These are phyloP conservation scores for Stegodyphus dumicola DNA, from an alignment of 1,140 invertebrate species.

Conservation along the genomic window DNA sequence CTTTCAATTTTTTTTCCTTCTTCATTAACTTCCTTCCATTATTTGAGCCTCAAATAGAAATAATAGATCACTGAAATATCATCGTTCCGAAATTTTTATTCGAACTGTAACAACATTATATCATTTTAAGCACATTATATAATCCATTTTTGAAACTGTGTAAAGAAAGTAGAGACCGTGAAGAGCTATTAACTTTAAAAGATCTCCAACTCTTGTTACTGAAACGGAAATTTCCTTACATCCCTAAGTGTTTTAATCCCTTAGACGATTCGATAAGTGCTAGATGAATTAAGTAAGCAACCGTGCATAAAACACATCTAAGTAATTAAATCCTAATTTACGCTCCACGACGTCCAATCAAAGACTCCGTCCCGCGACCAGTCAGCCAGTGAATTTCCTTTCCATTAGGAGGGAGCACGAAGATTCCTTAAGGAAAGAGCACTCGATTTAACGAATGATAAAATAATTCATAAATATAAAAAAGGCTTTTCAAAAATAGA, in stretches of 20 bases:
- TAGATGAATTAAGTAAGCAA: slow-evolving; percentile 36
- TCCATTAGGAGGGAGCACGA: background rate
- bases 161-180: background rate
- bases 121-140: too few relatives aligned
- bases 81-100: too few relatives aligned
- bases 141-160: too few relatives aligned
- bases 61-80: too few relatives aligned
- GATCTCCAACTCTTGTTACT: background rate
- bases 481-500: too few relatives aligned
- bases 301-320: slow-evolving; percentile 43
- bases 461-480: too few relatives aligned
- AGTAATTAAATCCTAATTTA: slow-evolving; percentile 54
- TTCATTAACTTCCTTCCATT: too few relatives aligned
- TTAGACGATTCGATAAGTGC: slow-evolving; percentile 26
- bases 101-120: too few relatives aligned
- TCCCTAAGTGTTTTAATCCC: slow-evolving; percentile 6
- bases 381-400: slow-evolving; percentile 6
- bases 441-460: too few relatives aligned
- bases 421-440: background rate
- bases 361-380: background rate
- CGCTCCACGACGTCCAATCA: slow-evolving; percentile 42
- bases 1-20: too few relatives aligned
- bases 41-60: too few relatives aligned
- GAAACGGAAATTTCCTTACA: background rate
- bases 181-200: background rate